Evolutionary conservation across 2,797 vertebrate genomes (phyloP).

Genomic region (Clarias fuscus): DNA sequence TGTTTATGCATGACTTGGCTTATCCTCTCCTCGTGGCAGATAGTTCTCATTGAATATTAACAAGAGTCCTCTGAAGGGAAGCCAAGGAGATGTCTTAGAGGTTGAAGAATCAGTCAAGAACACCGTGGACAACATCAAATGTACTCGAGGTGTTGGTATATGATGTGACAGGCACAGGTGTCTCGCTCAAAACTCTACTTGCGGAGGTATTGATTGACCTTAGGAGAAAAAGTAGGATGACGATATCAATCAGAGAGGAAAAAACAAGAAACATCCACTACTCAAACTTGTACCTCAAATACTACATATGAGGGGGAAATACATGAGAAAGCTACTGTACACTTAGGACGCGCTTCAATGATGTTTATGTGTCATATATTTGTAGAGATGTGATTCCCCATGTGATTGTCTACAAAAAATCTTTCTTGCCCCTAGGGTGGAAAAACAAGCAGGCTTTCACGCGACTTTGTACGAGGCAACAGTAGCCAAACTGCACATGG

Average conservation of each 20-base stretch:
- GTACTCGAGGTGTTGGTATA: constrained; percentile 8
- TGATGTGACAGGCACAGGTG: constrained; percentile 13
- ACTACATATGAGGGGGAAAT: neutral
- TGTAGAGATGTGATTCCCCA: constrained; percentile 41
- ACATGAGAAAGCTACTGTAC: constrained; percentile 43
- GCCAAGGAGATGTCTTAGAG: constrained; percentile 37
- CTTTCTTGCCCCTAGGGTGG: constrained; percentile 25
- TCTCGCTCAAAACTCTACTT: constrained; percentile 19
- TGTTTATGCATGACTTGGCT: constrained; percentile 57
- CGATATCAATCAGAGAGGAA: neutral
- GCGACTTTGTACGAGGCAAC: constrained; percentile 36
- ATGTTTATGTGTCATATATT: constrained; percentile 39
- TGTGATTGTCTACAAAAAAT: constrained; percentile 30
- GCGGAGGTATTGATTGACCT: constrained; percentile 7
- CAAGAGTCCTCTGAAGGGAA: constrained; percentile 33
- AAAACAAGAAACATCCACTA: neutral
- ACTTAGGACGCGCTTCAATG: constrained; percentile 16
- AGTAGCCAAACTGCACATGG: constrained; percentile 38
- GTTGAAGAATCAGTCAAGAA: constrained; percentile 29
- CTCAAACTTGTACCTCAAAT: neutral
- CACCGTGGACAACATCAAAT: constrained; percentile 23
- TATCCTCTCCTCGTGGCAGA: constrained; percentile 39
- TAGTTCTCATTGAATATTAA: constrained; percentile 51
- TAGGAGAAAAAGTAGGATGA: neutral
- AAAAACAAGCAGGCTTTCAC: constrained; percentile 50